Evolutionary conservation across 2,888 invertebrate genomes (phyloP), one percentile per base, ranked within the genome.

Genomic region (Elegia similella): DNA sequence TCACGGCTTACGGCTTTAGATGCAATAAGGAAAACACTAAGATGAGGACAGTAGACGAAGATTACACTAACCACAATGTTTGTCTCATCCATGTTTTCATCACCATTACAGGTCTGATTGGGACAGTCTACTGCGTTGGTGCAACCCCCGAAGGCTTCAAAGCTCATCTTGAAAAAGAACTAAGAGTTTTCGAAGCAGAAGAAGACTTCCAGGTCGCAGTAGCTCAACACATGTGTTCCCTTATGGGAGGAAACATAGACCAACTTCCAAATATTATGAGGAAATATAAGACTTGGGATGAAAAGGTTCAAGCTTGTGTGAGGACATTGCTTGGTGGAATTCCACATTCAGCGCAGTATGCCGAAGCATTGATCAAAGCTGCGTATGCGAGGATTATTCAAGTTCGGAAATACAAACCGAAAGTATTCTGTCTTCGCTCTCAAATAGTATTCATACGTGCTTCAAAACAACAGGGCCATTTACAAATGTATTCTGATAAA

Each of bases 61-160:
- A 23, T 23, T 3, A 23, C 23, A 23, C 23, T 23, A 3, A 5
- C 23, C 23, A 2, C 23, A 23, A 3, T 23, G 2, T 23, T 23
- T 23, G 23, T 23, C 23, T 23, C 23, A 23, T 23, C 23, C 23
- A 23, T 5, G 23, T 23, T 23, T 23, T 23, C 5, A 23, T 23
- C 16, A n/a, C n/a, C n/a, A 44, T 16, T 47, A 29, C 34, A 72
- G 84, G 83, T 58, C 57, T 75, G 7, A 72, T 60, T 1, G 86
- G 86, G 3, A 83, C 78, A 0, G 70, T 87, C 1, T 87, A 74
- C 60, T 84, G 80, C 55, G 47, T 85, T 8, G 86, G 87, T 1
- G 68, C 66, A 1, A 65, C 67, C 2, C 86, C 85, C 0, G 72
- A 71, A 2, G 80, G 83, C 42, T 67, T 78, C 17, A 52, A 67